These are phyloP conservation scores for Heliornis fulica DNA, from an alignment of 2,113 vertebrate species.

Conservation along the genomic window DNA sequence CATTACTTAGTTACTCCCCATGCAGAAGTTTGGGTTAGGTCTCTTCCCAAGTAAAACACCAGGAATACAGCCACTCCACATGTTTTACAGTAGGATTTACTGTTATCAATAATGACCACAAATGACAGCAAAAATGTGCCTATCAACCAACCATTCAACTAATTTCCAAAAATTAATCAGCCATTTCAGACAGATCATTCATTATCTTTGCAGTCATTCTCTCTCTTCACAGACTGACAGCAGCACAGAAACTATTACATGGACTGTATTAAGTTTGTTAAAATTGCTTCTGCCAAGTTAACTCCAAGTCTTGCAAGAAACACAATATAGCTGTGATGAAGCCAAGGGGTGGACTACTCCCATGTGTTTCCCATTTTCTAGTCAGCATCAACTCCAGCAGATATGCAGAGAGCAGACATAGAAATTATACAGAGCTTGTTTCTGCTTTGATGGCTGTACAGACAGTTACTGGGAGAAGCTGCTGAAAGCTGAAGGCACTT, in stretches of 20 bases:
- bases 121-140: background rate
- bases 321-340: constrained; percentile 61
- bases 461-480: background rate
- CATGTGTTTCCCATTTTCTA: constrained; percentile 76
- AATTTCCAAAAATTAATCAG: background rate
- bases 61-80: background rate
- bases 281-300: constrained; percentile 44
- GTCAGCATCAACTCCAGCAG: constrained; percentile 56
- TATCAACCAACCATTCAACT: background rate
- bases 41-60: background rate
- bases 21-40: background rate
- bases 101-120: background rate
- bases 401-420: constrained; percentile 50
- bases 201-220: constrained; percentile 40
- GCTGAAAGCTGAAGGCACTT: constrained; percentile 25
- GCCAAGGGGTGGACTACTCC: constrained; percentile 16
- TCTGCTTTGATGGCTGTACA: constrained; percentile 54
- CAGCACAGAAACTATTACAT: background rate
- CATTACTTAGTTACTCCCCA: background rate
- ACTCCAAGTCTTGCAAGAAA: constrained; percentile 54
- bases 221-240: background rate
- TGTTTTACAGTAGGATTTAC: background rate
- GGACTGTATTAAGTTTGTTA: background rate
- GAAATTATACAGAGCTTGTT: constrained; percentile 61
- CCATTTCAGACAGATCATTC: constrained; percentile 29